Conservation (phyloP, 1,140 invertebrate genomes). For the Drosophila rhopaloa region DNA sequence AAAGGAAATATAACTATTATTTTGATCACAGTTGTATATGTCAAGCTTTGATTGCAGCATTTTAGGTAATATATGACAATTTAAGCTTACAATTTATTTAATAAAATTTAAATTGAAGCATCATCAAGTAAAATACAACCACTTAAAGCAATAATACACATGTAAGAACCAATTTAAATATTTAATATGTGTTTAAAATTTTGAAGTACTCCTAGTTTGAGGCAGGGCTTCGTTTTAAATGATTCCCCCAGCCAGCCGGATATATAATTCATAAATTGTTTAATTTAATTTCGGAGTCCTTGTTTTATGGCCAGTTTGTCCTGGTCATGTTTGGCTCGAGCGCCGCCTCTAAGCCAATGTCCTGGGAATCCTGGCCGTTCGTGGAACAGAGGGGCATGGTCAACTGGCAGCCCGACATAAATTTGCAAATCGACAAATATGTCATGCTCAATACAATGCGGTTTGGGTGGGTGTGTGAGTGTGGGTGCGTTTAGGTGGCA, state of each 20-base stretch:
- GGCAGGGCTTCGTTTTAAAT: slow-evolving; percentile 1
- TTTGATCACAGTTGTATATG: too few relatives aligned
- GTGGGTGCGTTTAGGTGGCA: slow-evolving; percentile 18
- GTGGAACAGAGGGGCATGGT: slow-evolving; percentile 16
- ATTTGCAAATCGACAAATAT: slow-evolving; percentile 82
- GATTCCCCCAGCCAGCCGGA: slow-evolving; percentile 3
- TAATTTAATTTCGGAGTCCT: slow-evolving; percentile 62
- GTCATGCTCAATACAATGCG: slow-evolving; percentile 77
- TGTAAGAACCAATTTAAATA: slow-evolving; percentile 12
- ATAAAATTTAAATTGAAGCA: neutral
- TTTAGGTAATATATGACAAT: too few relatives aligned
- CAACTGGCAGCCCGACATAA: slow-evolving; percentile 53
- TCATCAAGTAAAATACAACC: neutral
- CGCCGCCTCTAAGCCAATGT: slow-evolving; percentile 38
- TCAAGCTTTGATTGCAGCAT: too few relatives aligned
- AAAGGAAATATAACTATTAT: too few relatives aligned
- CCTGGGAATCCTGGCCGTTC: slow-evolving; percentile 14
- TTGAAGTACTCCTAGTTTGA: neutral
- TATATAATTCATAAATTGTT: slow-evolving; percentile 65
- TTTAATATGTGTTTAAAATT: neutral
- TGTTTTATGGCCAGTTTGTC: slow-evolving; percentile 33
- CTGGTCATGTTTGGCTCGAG: slow-evolving; percentile 29
- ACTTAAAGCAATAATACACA: neutral
- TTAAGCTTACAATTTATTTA: neutral
- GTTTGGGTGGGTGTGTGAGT: slow-evolving; percentile 23